These are phyloP conservation scores for Carabus problematicus DNA, from an alignment of 2,888 invertebrate species.

Conservation along the genomic window DNA sequence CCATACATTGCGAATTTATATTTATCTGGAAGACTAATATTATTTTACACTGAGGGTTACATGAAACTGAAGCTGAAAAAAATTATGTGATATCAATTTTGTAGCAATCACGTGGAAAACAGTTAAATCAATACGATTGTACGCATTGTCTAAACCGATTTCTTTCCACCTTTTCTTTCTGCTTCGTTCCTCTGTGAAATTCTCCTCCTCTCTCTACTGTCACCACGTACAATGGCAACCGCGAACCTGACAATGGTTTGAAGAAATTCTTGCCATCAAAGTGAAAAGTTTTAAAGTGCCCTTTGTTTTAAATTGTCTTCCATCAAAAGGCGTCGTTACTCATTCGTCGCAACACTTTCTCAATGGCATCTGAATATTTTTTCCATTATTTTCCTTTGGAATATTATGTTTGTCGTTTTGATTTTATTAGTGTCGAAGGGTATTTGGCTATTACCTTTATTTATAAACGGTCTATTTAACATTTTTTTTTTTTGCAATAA, in stretches of 20 bases:
- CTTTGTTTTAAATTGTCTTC: constrained; percentile 38
- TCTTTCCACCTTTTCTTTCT: constrained; percentile 3
- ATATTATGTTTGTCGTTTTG: too few species aligned
- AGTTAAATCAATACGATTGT: constrained; percentile 28
- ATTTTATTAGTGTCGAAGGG: too few species aligned
- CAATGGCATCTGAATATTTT: not conserved
- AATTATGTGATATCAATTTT: constrained; percentile 27
- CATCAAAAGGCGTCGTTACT: constrained; percentile 29
- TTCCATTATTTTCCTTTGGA: too few species aligned
- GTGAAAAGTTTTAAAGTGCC: constrained; percentile 38
- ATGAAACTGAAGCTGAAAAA: not conserved
- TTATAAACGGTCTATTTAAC: too few species aligned
- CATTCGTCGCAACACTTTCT: constrained; percentile 16
- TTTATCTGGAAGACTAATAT: too few species aligned
- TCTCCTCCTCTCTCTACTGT: not conserved
- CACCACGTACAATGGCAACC: not conserved
- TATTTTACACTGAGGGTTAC: not conserved
- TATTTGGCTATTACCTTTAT: too few species aligned
- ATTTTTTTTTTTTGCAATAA: too few species aligned
- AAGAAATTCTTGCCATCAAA: constrained; percentile 25
- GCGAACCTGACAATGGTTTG: not conserved
- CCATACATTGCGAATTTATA: too few species aligned
- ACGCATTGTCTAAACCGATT: constrained; percentile 29
- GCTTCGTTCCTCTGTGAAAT: not conserved
- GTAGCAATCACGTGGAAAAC: constrained; percentile 6